phyloP scores from a whole-genome alignment of 1,140 invertebrate species.

The Tenebrio molitor region DNA sequence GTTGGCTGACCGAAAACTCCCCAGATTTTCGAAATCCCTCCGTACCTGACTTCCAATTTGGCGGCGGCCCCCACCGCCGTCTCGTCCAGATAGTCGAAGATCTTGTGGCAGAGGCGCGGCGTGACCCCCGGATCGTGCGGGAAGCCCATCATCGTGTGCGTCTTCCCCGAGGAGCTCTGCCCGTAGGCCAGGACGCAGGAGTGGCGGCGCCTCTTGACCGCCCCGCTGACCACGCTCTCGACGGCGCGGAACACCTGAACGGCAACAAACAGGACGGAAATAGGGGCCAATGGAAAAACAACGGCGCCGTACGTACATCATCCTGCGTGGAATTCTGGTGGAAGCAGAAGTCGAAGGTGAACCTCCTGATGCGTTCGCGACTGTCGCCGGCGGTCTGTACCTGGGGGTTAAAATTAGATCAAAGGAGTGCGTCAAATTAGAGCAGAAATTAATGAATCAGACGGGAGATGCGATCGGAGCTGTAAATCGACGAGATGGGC shows the following conservation, averaged over 20 bases:
- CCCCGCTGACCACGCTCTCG: constrained; percentile 74
- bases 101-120: constrained; percentile 66
- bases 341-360: constrained; percentile 81
- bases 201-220: constrained; percentile 71
- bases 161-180: constrained; percentile 86
- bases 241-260: constrained; percentile 77
- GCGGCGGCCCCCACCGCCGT: constrained; percentile 56
- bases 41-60: constrained; percentile 61
- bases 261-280: constrained; percentile 31
- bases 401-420: constrained; percentile 65
- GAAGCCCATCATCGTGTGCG: constrained; percentile 82
- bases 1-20: no score
- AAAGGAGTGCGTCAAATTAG: constrained; percentile 56
- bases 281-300: no score
- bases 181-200: constrained; percentile 82
- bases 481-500: neutral
- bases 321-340: constrained; percentile 74
- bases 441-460: constrained; percentile 40
- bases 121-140: constrained; percentile 71
- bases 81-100: constrained; percentile 63
- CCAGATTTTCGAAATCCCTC: no score
- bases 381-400: constrained; percentile 77
- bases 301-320: constrained; percentile 69
- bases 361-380: constrained; percentile 75
- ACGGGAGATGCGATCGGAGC: neutral